Conservation (phyloP, 2,888 invertebrate species). For the Xestobium rufovillosum region DNA sequence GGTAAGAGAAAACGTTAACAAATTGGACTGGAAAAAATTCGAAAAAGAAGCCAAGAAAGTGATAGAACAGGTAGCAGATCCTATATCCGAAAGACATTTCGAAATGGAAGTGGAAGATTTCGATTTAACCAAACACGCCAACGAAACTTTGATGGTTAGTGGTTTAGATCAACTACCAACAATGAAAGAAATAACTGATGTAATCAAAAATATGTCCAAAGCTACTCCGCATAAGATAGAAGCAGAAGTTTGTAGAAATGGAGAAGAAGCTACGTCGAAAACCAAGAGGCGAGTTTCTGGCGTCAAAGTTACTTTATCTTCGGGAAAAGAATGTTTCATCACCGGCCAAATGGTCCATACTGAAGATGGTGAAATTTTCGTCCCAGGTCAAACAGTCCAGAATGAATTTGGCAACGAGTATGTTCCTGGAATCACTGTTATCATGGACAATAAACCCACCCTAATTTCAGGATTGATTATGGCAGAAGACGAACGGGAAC, state of each 20-base stretch:
- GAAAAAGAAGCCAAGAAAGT: constrained; percentile 52
- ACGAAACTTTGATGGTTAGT: constrained; percentile 50
- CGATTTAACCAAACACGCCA: constrained; percentile 52
- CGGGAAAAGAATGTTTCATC: constrained; percentile 62
- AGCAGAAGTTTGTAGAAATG: constrained; percentile 32
- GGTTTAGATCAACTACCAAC: constrained; percentile 52
- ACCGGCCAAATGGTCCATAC: constrained; percentile 66
- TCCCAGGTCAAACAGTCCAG: constrained; percentile 67
- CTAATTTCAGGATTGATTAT: constrained; percentile 68
- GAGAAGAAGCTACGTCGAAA: constrained; percentile 14
- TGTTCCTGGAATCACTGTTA: constrained; percentile 65
- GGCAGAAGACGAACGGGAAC: constrained; percentile 50
- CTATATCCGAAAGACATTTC: constrained; percentile 32
- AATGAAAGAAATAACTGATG: constrained; percentile 55
- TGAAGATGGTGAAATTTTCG: constrained; percentile 61
- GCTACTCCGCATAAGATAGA: constrained; percentile 52
- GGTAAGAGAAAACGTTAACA: constrained; percentile 55
- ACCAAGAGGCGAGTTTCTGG: constrained; percentile 32
- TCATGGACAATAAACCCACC: constrained; percentile 58
- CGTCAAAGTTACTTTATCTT: constrained; percentile 47
- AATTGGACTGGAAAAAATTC: constrained; percentile 58
- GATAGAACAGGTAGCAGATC: constrained; percentile 40
- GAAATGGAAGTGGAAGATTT: constrained; percentile 51
- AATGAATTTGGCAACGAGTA: constrained; percentile 62
- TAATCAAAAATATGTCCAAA: constrained; percentile 54